A percentile compares a stretch with the other conserved stretches of the same genome.
Conservation (phyloP, 2,888 invertebrate species). For the Chalcosyrphus nemorum region DNA sequence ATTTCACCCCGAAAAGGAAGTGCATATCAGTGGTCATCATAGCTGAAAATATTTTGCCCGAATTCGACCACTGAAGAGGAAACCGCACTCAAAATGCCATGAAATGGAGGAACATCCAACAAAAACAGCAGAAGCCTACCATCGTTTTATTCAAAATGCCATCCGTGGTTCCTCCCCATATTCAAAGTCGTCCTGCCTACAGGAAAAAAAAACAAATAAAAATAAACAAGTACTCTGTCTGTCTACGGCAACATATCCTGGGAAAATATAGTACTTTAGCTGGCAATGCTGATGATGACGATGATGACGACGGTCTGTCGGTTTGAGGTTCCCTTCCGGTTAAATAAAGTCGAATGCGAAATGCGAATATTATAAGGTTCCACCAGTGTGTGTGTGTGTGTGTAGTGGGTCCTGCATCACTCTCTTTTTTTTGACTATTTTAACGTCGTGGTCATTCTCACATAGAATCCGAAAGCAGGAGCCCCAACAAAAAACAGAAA, state of each 20-base stretch:
- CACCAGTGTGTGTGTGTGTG: constrained; percentile 30
- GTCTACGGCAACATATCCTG: constrained; percentile 12
- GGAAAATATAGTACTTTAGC: constrained; percentile 22
- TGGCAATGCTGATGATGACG: constrained; percentile 36
- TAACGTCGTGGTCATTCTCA: constrained; percentile 57
- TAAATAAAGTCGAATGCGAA: constrained; percentile 61
- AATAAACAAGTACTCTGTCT: background rate
- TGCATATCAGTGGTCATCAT: constrained; percentile 1
- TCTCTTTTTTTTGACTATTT: constrained; percentile 35
- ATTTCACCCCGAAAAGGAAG: background rate
- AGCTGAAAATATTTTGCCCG: background rate
- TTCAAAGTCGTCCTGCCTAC: background rate
- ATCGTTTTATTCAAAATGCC: background rate
- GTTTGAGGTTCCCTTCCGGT: constrained; percentile 63
- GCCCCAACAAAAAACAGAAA: constrained; percentile 8
- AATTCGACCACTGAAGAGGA: constrained; percentile 1
- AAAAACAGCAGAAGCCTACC: background rate
- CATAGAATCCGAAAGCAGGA: constrained; percentile 62
- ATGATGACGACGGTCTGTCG: constrained; percentile 52
- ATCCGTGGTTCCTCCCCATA: background rate
- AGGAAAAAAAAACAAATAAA: background rate
- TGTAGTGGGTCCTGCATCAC: constrained; percentile 5
- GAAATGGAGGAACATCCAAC: constrained; percentile 18
- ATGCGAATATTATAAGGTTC: constrained; percentile 60
- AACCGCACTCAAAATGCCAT: constrained; percentile 34